Percentiles rank a stretch among this genome's conserved stretches.
Conservation (phyloP, 1,140 invertebrate species). For the Bradysia coprophila region DNA sequence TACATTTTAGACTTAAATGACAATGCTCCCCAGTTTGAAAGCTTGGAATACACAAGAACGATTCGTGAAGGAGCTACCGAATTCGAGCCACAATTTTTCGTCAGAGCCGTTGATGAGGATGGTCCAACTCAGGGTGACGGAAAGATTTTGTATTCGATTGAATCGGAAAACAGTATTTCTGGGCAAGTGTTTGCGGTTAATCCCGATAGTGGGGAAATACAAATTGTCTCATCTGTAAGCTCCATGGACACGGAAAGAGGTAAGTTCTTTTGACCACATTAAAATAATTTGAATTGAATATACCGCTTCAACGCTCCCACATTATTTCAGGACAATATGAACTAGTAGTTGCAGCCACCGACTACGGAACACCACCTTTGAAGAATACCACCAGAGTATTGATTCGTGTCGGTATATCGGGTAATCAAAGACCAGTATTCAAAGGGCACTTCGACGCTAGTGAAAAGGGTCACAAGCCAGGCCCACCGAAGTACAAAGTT, state of each 20-base stretch:
- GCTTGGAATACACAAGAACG: conserved; percentile 48
- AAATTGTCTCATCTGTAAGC: conserved; percentile 35
- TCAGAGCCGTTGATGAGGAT: conserved; percentile 49
- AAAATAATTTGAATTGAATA: too few species aligned
- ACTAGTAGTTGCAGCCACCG: conserved; percentile 45
- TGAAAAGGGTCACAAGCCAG: conserved; percentile 27
- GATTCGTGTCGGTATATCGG: conserved; percentile 52
- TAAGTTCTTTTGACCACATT: too few species aligned
- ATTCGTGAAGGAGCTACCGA: conserved; percentile 47
- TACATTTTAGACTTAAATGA: conserved; percentile 67
- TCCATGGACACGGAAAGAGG: conserved; percentile 53
- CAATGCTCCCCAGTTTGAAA: conserved; percentile 59
- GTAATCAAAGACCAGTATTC: conserved; percentile 58
- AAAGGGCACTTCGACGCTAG: conserved; percentile 43
- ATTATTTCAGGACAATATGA: too few species aligned
- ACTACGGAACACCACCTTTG: conserved; percentile 42
- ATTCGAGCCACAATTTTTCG: conserved; percentile 57
- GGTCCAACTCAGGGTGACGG: conserved; percentile 48
- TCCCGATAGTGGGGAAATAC: conserved; percentile 45
- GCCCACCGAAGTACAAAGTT: conserved; percentile 45
- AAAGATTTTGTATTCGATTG: conserved; percentile 41
- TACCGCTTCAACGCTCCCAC: too few species aligned
- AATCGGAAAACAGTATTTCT: conserved; percentile 45
- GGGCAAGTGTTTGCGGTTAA: conserved; percentile 38
- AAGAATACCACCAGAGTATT: conserved; percentile 41